These are phyloP conservation scores for Archivesica marissinica DNA, from an alignment of 1,140 invertebrate species.

Conservation along the genomic window DNA sequence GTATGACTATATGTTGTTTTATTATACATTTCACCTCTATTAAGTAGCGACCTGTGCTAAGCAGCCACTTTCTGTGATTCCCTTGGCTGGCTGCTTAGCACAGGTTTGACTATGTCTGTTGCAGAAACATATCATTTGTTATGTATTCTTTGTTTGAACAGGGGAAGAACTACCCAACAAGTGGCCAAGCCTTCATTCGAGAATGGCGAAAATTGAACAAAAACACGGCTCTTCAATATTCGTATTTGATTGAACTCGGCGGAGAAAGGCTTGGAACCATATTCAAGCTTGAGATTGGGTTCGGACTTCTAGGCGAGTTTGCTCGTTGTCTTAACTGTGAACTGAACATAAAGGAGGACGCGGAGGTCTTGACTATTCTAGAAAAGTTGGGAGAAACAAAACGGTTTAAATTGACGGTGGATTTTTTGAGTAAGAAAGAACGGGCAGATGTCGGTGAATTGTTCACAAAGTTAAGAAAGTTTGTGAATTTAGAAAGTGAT, in stretches of 20 bases:
- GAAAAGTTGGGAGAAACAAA: slow-evolving; percentile 42
- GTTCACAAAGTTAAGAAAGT: slow-evolving; percentile 44
- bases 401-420: slow-evolving; percentile 51
- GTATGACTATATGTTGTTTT: too few relatives aligned
- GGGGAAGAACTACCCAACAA: slow-evolving; percentile 20
- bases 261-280: slow-evolving; percentile 18
- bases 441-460: slow-evolving; percentile 9
- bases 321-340: slow-evolving; percentile 44
- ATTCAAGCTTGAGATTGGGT: slow-evolving; percentile 60
- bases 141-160: too few relatives aligned
- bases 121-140: too few relatives aligned
- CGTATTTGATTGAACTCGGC: slow-evolving; percentile 43
- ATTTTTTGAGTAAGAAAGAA: slow-evolving; percentile 59
- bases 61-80: too few relatives aligned
- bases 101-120: too few relatives aligned
- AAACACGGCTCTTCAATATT: slow-evolving; percentile 37
- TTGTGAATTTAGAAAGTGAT: neutral
- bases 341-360: slow-evolving; percentile 12
- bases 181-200: slow-evolving; percentile 43
- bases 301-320: slow-evolving; percentile 60
- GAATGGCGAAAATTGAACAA: slow-evolving; percentile 56
- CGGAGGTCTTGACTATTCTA: slow-evolving; percentile 1
- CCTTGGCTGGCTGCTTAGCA: too few relatives aligned
- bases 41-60: too few relatives aligned
- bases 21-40: too few relatives aligned